A percentile compares a stretch with the other conserved stretches of the same genome.
Evolutionary conservation across 2,888 invertebrate species (phyloP).

Genomic region (Cacoxenus indagator): DNA sequence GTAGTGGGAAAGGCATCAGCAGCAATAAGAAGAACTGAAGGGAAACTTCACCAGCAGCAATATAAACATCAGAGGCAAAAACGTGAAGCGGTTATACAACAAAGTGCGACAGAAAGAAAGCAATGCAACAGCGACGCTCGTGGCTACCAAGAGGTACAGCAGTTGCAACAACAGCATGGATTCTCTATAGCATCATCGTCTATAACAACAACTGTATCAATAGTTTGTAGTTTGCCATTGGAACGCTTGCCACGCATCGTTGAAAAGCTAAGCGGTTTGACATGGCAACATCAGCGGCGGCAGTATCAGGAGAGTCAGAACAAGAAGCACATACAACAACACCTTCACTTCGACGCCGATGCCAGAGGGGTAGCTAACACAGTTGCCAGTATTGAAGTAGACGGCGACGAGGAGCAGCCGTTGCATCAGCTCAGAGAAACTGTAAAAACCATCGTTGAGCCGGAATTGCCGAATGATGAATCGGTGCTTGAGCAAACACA

Average conservation of each 20-base stretch:
- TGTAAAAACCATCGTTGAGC: too few species aligned
- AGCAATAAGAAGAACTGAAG: neutral
- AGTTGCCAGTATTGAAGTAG: too few species aligned
- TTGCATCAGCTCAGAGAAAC: too few species aligned
- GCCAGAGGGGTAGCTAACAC: too few species aligned
- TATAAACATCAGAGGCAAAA: neutral
- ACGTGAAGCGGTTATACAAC: neutral
- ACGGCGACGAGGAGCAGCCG: too few species aligned
- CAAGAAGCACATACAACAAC: conserved; percentile 5
- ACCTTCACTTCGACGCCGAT: too few species aligned
- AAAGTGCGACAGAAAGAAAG: conserved; percentile 39
- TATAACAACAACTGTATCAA: conserved; percentile 32
- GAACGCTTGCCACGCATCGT: conserved; percentile 66
- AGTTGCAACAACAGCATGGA: conserved; percentile 34
- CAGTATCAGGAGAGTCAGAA: conserved; percentile 4
- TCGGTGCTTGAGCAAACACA: conserved; percentile 13
- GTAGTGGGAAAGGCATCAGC: too few species aligned
- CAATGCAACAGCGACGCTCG: too few species aligned
- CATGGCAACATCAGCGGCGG: conserved; percentile 27
- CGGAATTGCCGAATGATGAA: conserved; percentile 26
- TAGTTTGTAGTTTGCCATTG: conserved; percentile 68
- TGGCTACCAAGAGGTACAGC: neutral
- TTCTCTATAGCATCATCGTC: conserved; percentile 10
- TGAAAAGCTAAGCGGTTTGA: conserved; percentile 54
- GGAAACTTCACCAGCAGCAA: conserved; percentile 1